Evolutionary conservation across 2,113 vertebrate species (phyloP).

Genomic region (Rhea pennata): DNA sequence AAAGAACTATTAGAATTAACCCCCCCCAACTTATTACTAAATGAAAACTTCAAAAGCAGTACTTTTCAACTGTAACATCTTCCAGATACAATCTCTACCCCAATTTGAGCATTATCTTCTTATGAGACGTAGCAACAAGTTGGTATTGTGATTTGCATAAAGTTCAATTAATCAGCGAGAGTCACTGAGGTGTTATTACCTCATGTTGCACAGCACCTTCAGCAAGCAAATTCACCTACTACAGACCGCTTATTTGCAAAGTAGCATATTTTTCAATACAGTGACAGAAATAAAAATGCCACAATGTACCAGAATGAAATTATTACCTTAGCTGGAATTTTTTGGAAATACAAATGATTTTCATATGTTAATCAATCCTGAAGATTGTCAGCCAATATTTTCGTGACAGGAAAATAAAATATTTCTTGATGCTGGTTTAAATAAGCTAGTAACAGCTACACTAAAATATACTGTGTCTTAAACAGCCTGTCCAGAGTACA

Average conservation of each 20-base stretch:
- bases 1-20: background rate
- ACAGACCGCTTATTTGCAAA: background rate
- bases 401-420: background rate
- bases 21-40: background rate
- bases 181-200: background rate
- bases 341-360: background rate
- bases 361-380: background rate
- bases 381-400: background rate
- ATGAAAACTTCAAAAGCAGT: background rate
- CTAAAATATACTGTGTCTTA: background rate
- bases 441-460: background rate
- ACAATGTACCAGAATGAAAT: background rate
- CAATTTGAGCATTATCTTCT: background rate
- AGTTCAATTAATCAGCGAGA: background rate
- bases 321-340: background rate
- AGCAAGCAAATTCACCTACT: background rate
- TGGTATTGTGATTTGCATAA: background rate
- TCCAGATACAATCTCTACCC: background rate
- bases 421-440: background rate
- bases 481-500: background rate
- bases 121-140: background rate
- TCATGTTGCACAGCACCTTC: background rate
- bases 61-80: background rate
- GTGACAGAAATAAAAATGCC: background rate
- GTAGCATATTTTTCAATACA: background rate